These are phyloP conservation scores for Trichomycterus rosablanca DNA, from an alignment of 2,113 vertebrate species.

Conservation along the genomic window DNA sequence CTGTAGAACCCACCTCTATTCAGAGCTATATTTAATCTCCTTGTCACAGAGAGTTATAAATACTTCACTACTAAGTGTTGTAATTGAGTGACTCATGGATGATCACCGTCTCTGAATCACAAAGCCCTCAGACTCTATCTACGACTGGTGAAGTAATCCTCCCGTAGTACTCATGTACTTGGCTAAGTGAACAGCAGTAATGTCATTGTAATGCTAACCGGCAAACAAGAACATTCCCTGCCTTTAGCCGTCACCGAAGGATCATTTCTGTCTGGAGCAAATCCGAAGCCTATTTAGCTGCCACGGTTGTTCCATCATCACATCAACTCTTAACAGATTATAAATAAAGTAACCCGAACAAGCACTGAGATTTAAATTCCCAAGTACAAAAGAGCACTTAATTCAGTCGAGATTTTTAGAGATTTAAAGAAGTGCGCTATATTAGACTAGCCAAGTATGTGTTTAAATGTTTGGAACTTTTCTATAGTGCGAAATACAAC, in stretches of 20 bases:
- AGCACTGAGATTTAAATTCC: constrained; percentile 3
- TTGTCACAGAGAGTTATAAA: constrained; percentile 21
- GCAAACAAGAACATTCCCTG: constrained; percentile 52
- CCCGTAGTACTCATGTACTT: constrained; percentile 47
- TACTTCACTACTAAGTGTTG: constrained; percentile 1
- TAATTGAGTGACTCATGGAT: constrained; percentile 10
- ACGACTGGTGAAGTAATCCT: constrained; percentile 43
- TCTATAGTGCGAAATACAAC: too few species aligned
- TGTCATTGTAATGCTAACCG: constrained; percentile 55
- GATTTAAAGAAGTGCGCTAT: neutral
- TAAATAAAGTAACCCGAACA: constrained; percentile 13
- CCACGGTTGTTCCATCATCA: constrained; percentile 41
- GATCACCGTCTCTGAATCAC: constrained; percentile 15
- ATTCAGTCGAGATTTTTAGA: neutral
- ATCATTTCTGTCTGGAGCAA: constrained; percentile 22
- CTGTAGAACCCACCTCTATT: constrained; percentile 6
- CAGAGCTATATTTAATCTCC: neutral
- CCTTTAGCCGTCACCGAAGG: constrained; percentile 35
- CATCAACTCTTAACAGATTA: constrained; percentile 19
- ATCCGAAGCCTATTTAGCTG: constrained; percentile 30
- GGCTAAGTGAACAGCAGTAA: constrained; percentile 27
- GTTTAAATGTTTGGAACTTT: neutral
- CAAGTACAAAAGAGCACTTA: constrained; percentile 2
- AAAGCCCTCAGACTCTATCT: constrained; percentile 4
- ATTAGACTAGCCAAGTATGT: too few species aligned